These are phyloP conservation scores for Myathropa florea DNA, from an alignment of 2,888 invertebrate genomes.

Conservation along the genomic window DNA sequence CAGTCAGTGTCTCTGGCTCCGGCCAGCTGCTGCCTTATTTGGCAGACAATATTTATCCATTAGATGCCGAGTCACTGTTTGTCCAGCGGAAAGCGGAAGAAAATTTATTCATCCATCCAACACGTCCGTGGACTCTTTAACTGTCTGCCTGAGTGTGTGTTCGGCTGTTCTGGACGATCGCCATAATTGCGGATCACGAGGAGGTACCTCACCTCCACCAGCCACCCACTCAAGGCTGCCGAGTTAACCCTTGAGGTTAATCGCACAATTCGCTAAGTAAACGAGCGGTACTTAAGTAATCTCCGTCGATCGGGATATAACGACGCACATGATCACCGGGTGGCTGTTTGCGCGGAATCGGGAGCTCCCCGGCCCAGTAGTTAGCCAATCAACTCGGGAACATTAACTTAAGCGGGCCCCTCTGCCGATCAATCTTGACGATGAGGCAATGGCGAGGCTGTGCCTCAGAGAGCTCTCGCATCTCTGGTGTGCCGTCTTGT, in stretches of 20 bases:
- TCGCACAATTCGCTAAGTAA: conserved; percentile 59
- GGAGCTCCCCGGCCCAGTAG: conserved; percentile 20
- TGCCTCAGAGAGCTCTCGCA: not conserved
- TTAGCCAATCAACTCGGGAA: conserved; percentile 56
- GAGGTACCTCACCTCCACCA: not conserved
- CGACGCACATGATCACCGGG: not conserved
- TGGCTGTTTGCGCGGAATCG: not conserved
- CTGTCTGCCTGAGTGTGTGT: not conserved
- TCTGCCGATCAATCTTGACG: conserved; percentile 62
- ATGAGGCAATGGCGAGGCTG: conserved; percentile 26
- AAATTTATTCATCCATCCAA: conserved; percentile 60
- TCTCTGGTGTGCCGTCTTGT: not conserved
- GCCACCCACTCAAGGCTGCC: conserved; percentile 19
- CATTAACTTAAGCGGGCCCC: conserved; percentile 56
- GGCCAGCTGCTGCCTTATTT: conserved; percentile 57
- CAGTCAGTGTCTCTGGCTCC: not conserved
- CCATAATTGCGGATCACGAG: not conserved
- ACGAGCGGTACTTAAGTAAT: conserved; percentile 48
- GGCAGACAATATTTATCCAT: conserved; percentile 68
- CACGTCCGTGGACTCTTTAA: not conserved
- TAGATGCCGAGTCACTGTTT: conserved; percentile 34
- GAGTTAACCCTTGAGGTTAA: conserved; percentile 64
- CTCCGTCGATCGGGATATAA: not conserved
- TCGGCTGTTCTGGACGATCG: not conserved
- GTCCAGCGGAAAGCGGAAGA: conserved; percentile 47